Evolutionary conservation across 2,888 invertebrate species (phyloP).

Genomic region (Ferrisia virgata): DNA sequence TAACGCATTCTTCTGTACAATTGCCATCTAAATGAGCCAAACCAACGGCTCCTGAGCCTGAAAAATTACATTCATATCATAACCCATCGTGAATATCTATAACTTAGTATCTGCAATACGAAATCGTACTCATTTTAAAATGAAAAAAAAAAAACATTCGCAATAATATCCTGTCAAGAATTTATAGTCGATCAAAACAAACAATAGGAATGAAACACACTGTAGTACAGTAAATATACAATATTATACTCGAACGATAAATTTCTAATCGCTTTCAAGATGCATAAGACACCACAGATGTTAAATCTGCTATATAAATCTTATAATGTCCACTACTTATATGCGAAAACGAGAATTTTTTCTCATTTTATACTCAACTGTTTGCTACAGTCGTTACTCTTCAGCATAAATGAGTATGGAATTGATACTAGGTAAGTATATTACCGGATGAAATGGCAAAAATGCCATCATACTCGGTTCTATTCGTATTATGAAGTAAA

Average conservation of each 20-base stretch:
- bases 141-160: slow-evolving; percentile 40
- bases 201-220: background rate
- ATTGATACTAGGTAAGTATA: background rate
- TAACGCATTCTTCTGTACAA: slow-evolving; percentile 78
- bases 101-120: no score
- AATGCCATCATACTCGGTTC: background rate
- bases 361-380: background rate
- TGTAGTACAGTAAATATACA: no score
- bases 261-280: background rate
- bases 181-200: background rate
- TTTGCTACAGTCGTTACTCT: background rate
- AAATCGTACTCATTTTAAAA: background rate
- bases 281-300: background rate
- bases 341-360: background rate
- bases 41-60: slow-evolving; percentile 84
- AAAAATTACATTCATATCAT: slow-evolving; percentile 47
- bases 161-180: slow-evolving; percentile 11
- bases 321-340: background rate
- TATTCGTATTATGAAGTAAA: background rate
- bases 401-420: background rate
- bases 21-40: slow-evolving; percentile 81
- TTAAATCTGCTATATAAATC: background rate
- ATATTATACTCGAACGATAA: background rate
- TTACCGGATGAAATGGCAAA: background rate
- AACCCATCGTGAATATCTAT: background rate